Base-by-base conservation (phyloP, 2,113 vertebrate species). In the Pampusana beccarii region DNA sequence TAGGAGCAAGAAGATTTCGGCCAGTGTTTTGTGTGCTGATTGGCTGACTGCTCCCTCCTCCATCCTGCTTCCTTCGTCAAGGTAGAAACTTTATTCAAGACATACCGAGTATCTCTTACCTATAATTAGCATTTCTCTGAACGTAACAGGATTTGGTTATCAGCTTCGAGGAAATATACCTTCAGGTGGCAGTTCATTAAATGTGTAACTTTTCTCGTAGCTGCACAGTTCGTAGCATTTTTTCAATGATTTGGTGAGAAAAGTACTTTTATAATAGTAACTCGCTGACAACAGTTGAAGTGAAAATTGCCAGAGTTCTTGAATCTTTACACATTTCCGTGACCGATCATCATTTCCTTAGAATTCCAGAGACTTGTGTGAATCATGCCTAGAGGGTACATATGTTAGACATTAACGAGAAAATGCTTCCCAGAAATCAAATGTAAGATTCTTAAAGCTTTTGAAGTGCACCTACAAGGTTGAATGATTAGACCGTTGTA, bases 371-470 rank as follows among this genome's bases (percentile, higher is more conserved):
- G 98, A 74, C 91, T 95, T 93, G 97, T 98, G 98, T 98, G 98
- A 98, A 98, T 98, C 97, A 74, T 98, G 98, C 98, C 98, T 98
- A 94, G 80, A 54, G 98, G 98, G 97, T 97, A 98, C 98, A 98
- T 98, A 96, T 99, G 98, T 98, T 98, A 97, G 94, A 98, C 40
- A 97, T 99, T 98, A 99, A 98, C 94, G 36, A 97, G 98, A 96
- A 98, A 98, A 98, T 96, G 98, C 97, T 95, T 95, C 95, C 95
- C 96, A 95, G 97, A 98, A 98, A 98, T 97, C 95, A 96, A 96
- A 98, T 64, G 79, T 92, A 93, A 96, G 94, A 97, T 91, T 86
- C 93, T 97, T 73, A 92, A 67, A 81, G 72, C 72, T 85, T 95
- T 94, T 97, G 95, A 86, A 93, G 71, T 95, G 61, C 9, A 84